A percentile compares a stretch with the other conserved stretches of the same genome.
Conservation (phyloP, 2,113 vertebrate genomes). For the Bubo blakistoni region DNA sequence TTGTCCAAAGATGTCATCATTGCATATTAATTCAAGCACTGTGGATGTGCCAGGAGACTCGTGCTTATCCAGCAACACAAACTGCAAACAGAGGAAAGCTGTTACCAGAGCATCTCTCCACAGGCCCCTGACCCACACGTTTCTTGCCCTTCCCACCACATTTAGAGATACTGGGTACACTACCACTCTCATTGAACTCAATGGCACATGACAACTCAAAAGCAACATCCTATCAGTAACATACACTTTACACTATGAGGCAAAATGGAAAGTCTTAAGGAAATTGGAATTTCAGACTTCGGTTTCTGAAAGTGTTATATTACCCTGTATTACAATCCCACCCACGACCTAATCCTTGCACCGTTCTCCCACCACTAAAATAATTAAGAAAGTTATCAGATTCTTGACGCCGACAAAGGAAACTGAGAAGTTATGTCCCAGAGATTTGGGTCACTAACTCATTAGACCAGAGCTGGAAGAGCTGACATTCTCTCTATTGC, state of each 20-base stretch:
- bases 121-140: neutral
- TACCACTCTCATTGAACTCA: neutral
- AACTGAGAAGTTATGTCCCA: neutral
- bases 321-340: neutral
- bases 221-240: rapidly evolving
- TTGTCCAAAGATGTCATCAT: constrained; percentile 49
- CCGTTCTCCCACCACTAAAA: neutral
- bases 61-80: neutral
- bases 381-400: neutral
- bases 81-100: constrained; percentile 1
- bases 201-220: rapidly evolving
- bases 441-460: neutral
- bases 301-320: neutral
- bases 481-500: neutral
- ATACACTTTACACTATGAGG: neutral
- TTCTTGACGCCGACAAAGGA: neutral
- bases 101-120: neutral
- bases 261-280: neutral
- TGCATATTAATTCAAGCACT: neutral
- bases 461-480: neutral
- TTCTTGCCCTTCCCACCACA: neutral
- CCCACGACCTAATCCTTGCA: neutral
- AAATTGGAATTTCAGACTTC: neutral
- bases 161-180: neutral
- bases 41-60: constrained; percentile 18